Percentiles rank a stretch among this genome's conserved stretches.
These are phyloP conservation scores for Falco peregrinus DNA, from an alignment of 2,797 vertebrate species.

Conservation along the genomic window DNA sequence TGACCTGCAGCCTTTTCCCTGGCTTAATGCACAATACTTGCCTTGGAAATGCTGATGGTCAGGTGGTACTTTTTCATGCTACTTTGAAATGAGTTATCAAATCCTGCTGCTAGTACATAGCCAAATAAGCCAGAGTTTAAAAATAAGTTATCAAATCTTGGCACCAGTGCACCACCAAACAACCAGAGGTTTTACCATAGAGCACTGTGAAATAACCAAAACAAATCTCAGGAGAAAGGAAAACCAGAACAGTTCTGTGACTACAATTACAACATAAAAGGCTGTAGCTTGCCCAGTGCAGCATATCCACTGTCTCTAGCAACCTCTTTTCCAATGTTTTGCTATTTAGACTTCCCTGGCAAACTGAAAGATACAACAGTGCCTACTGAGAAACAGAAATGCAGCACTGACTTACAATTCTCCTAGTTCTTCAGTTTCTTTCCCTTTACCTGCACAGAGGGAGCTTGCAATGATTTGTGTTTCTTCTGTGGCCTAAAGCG, in stretches of 20 bases:
- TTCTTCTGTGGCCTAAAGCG: neutral
- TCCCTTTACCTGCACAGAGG: neutral
- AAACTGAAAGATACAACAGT: neutral
- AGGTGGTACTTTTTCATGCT: neutral
- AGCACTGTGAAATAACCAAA: neutral
- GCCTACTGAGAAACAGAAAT: neutral
- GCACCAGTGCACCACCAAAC: neutral
- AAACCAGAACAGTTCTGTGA: neutral
- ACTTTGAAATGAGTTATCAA: neutral
- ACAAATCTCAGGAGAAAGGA: neutral
- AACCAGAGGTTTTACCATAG: neutral
- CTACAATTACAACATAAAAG: neutral
- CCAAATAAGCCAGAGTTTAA: neutral
- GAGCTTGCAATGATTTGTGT: neutral
- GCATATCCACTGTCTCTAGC: neutral
- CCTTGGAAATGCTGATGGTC: neutral
- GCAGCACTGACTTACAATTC: neutral
- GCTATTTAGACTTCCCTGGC: neutral
- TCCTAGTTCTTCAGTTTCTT: neutral
- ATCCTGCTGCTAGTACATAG: neutral
- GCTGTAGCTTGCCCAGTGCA: neutral
- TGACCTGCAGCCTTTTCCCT: neutral
- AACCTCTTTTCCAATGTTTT: neutral
- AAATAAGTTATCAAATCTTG: constrained; percentile 12
- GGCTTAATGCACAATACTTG: neutral